A percentile compares a stretch with the other conserved stretches of the same genome.
Conservation (phyloP, 2,888 invertebrate species). For the Polymixis flavicincta region DNA sequence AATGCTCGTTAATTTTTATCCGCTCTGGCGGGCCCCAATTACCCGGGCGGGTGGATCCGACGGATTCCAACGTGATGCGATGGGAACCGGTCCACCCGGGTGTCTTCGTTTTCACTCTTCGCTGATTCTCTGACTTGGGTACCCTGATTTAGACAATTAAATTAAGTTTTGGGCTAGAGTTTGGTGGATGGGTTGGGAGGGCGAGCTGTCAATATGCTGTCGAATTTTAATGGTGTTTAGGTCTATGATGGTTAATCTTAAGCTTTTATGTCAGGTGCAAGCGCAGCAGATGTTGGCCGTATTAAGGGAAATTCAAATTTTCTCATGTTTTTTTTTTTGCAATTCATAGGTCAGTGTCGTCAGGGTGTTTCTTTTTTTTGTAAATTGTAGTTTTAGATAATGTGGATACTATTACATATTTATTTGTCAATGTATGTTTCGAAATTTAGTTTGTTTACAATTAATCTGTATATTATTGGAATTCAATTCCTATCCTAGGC, state of each 20-base stretch:
- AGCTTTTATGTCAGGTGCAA: neutral
- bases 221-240: neutral
- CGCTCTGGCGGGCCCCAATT: slow-evolving; percentile 80
- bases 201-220: slow-evolving; percentile 36
- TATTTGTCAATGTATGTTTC: no score
- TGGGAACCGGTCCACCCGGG: slow-evolving; percentile 73
- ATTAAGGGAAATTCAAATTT: neutral
- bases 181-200: slow-evolving; percentile 29
- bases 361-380: no score
- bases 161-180: slow-evolving; percentile 63
- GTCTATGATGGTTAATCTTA: neutral
- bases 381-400: no score
- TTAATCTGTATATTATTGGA: no score
- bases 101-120: slow-evolving; percentile 70
- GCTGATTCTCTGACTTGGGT: slow-evolving; percentile 68
- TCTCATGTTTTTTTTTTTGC: no score
- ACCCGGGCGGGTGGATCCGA: slow-evolving; percentile 71
- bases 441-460: no score
- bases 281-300: neutral
- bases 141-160: slow-evolving; percentile 66
- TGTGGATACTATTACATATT: no score
- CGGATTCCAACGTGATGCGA: slow-evolving; percentile 66
- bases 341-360: no score
- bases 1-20: slow-evolving; percentile 79
- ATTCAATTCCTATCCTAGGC: no score